phyloP scores from a whole-genome alignment of 2,113 vertebrate species.

The Centropus bengalensis region DNA sequence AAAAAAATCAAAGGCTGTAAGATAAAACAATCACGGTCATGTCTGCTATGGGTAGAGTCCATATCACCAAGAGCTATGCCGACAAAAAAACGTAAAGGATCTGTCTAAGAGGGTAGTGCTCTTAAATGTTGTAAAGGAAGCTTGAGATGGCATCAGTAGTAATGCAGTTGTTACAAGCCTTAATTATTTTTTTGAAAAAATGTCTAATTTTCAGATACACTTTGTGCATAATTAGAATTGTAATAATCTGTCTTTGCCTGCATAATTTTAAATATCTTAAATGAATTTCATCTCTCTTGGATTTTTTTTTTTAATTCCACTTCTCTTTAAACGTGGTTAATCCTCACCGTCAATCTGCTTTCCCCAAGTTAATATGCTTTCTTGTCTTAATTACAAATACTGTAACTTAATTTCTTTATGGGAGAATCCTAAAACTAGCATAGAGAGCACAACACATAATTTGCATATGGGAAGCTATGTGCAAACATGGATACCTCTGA shows the following conservation, averaged over 20 bases:
- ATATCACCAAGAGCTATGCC: neutral
- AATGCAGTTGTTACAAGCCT: conserved; percentile 49
- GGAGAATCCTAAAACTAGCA: conserved; percentile 38
- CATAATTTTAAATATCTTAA: conserved; percentile 69
- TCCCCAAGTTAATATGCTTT: conserved; percentile 41
- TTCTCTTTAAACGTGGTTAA: conserved; percentile 55
- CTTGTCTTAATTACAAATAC: conserved; percentile 67
- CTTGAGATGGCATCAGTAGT: conserved; percentile 15
- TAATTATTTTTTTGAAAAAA: conserved; percentile 69
- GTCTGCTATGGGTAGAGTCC: conserved; percentile 27
- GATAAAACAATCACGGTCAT: neutral
- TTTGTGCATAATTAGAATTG: conserved; percentile 73
- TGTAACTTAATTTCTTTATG: conserved; percentile 49
- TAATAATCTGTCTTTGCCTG: conserved; percentile 64
- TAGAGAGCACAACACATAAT: conserved; percentile 28
- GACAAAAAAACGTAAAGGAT: conserved; percentile 14
- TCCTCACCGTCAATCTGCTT: neutral
- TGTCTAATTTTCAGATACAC: conserved; percentile 67
- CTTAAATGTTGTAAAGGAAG: conserved; percentile 18
- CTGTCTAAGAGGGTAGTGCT: conserved; percentile 46
- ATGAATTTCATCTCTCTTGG: conserved; percentile 57
- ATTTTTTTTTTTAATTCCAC: conserved; percentile 44
- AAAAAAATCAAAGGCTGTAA: neutral
- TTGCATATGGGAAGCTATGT: conserved; percentile 50
- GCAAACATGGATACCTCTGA: conserved; percentile 54